phyloP scores from a whole-genome alignment of 2,888 invertebrate genomes.

The Tortrix viridana region DNA sequence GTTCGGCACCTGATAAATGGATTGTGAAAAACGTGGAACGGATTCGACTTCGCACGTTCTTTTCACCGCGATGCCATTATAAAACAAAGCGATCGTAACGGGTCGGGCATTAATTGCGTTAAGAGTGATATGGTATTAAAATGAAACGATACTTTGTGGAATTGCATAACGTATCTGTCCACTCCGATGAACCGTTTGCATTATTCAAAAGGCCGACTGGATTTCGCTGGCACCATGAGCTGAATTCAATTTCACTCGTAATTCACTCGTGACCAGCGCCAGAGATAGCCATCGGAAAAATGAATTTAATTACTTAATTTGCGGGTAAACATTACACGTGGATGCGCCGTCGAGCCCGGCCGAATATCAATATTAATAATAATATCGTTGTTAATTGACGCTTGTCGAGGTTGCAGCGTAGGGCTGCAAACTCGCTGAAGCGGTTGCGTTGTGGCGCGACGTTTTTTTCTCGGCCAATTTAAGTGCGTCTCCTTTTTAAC shows the following conservation, averaged over 20 bases:
- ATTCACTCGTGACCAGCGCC: slow-evolving; percentile 62
- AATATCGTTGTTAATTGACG: slow-evolving; percentile 39
- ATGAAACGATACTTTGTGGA: slow-evolving; percentile 56
- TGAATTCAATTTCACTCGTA: slow-evolving; percentile 73
- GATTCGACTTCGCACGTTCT: slow-evolving; percentile 36
- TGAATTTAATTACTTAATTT: slow-evolving; percentile 60
- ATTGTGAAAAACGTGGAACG: slow-evolving; percentile 50
- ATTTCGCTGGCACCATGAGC: slow-evolving; percentile 61
- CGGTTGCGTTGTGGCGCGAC: too few relatives aligned
- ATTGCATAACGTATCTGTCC: slow-evolving; percentile 58
- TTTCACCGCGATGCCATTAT: slow-evolving; percentile 25
- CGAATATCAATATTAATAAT: slow-evolving; percentile 43
- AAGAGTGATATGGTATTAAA: slow-evolving; percentile 40
- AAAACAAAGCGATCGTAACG: slow-evolving; percentile 27
- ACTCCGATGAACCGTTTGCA: slow-evolving; percentile 73
- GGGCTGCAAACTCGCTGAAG: slow-evolving; percentile 1
- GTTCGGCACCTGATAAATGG: slow-evolving; percentile 68
- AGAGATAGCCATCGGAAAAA: slow-evolving; percentile 59
- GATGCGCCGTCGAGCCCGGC: slow-evolving; percentile 31
- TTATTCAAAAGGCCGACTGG: slow-evolving; percentile 77
- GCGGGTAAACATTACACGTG: slow-evolving; percentile 52
- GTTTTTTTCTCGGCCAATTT: too few relatives aligned
- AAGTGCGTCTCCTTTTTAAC: too few relatives aligned
- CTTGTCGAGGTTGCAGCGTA: slow-evolving; percentile 2
- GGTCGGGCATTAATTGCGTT: slow-evolving; percentile 49